These are phyloP conservation scores for Aspidiotus rigidus DNA, from an alignment of 2,888 invertebrate species.

Conservation along the genomic window DNA sequence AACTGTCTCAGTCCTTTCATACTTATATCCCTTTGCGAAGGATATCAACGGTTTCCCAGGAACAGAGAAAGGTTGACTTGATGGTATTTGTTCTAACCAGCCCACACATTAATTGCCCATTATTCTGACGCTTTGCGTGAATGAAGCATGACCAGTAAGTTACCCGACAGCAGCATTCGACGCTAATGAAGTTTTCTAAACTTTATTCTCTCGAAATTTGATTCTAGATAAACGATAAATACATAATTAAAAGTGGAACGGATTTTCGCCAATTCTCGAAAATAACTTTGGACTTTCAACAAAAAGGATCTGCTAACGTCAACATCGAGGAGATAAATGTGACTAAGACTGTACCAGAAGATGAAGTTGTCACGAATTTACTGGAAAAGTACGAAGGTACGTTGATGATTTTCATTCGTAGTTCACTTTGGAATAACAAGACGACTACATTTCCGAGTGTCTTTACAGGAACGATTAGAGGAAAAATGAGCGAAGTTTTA, in stretches of 20 bases:
- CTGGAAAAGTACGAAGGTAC: conserved; percentile 62
- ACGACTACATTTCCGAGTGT: conserved; percentile 2
- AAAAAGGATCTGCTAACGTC: conserved; percentile 45
- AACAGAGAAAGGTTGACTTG: too few relatives aligned
- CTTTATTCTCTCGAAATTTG: neutral
- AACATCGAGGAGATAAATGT: conserved; percentile 62
- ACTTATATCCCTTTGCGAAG: too few relatives aligned
- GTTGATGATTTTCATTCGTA: neutral
- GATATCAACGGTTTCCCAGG: too few relatives aligned
- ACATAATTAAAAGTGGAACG: conserved; percentile 80
- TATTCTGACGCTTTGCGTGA: too few relatives aligned
- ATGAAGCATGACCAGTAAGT: too few relatives aligned
- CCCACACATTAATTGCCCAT: too few relatives aligned
- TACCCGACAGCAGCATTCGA: too few relatives aligned
- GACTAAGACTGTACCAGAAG: conserved; percentile 60
- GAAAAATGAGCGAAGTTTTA: conserved; percentile 72
- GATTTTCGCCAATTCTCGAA: conserved; percentile 83
- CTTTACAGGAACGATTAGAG: conserved; percentile 61
- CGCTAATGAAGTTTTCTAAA: neutral
- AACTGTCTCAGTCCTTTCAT: too few relatives aligned
- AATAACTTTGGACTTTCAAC: conserved; percentile 57
- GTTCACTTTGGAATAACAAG: too few relatives aligned
- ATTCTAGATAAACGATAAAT: conserved; percentile 62
- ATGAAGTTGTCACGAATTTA: conserved; percentile 58
- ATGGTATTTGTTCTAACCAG: too few relatives aligned